Conservation (phyloP, 2,888 invertebrate species). For the Nesidiocoris tenuis region DNA sequence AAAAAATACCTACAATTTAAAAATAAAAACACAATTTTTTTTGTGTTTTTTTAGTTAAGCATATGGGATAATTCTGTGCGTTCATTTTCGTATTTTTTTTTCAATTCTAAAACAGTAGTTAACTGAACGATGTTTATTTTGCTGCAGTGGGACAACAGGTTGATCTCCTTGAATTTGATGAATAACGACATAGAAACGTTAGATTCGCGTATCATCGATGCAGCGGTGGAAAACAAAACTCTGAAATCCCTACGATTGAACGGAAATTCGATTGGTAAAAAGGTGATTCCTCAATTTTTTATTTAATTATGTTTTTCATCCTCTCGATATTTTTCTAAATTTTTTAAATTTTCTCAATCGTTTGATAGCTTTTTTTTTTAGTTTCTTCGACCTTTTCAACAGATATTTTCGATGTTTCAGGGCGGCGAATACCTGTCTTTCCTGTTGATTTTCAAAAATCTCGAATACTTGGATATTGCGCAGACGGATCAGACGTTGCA, state of each 20-base stretch:
- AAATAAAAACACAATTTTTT: no score
- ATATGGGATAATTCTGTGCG: no score
- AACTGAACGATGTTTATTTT: not conserved
- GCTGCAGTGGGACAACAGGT: constrained; percentile 13
- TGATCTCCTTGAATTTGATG: constrained; percentile 31
- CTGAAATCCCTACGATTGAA: constrained; percentile 36
- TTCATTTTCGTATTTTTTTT: no score
- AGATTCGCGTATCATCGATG: constrained; percentile 3
- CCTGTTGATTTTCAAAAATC: constrained; percentile 36
- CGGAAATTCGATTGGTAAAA: constrained; percentile 35
- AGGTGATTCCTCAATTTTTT: constrained; percentile 5
- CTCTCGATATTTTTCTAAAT: no score
- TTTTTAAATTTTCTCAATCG: no score
- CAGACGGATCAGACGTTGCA: constrained; percentile 37
- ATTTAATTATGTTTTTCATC: not conserved
- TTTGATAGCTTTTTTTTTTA: no score
- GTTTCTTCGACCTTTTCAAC: not conserved
- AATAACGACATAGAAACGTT: constrained; percentile 33
- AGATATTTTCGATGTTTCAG: not conserved
- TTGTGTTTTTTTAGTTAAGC: no score
- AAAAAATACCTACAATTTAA: no score
- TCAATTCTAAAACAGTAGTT: not conserved
- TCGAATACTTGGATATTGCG: constrained; percentile 35
- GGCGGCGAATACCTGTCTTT: constrained; percentile 33
- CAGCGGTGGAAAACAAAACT: constrained; percentile 9